These are phyloP conservation scores for Murina feae DNA, from an alignment of 2,113 vertebrate species.

Conservation along the genomic window DNA sequence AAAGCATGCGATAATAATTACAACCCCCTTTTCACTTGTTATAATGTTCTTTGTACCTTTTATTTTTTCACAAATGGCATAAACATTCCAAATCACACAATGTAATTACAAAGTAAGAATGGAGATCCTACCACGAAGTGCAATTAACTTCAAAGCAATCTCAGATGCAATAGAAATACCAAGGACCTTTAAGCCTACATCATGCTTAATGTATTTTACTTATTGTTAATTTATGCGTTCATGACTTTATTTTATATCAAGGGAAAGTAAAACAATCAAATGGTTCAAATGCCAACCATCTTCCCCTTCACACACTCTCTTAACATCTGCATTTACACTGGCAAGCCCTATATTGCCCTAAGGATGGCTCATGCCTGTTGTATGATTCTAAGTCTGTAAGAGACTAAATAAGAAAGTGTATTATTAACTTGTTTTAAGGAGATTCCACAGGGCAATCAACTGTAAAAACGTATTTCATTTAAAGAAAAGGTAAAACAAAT, in stretches of 20 bases:
- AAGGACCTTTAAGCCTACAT: not conserved
- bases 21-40: not conserved
- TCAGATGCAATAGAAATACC: not conserved
- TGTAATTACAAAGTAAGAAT: not conserved
- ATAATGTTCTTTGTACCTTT: not conserved
- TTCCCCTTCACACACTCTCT: not conserved
- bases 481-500: not conserved
- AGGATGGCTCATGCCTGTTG: not conserved
- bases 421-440: constrained; percentile 2
- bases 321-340: not conserved
- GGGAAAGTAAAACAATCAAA: not conserved
- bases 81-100: not conserved
- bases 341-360: not conserved
- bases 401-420: not conserved
- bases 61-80: not conserved
- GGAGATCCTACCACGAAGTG: not conserved
- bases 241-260: not conserved
- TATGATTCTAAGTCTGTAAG: not conserved
- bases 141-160: not conserved
- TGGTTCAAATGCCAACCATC: not conserved
- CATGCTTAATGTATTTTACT: not conserved
- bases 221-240: constrained; percentile 2
- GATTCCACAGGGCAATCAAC: not conserved
- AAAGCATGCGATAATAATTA: not conserved
- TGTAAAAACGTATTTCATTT: constrained; percentile 26